These are phyloP conservation scores for Leiothrix lutea DNA, from an alignment of 2,113 vertebrate genomes.

Conservation along the genomic window DNA sequence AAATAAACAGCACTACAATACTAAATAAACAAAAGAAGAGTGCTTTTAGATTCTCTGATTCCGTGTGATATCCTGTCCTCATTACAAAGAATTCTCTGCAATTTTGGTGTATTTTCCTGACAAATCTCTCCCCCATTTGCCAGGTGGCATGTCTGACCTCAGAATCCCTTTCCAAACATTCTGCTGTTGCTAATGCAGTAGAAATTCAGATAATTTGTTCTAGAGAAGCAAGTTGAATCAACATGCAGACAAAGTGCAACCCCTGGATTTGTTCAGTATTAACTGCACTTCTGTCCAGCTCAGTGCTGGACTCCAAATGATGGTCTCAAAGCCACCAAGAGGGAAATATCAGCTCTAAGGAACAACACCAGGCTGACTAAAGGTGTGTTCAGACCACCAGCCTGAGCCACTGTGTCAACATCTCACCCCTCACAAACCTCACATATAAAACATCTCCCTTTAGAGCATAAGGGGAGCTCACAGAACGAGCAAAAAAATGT, in stretches of 20 bases:
- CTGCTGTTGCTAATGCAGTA: not conserved
- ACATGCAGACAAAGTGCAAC: not conserved
- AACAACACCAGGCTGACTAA: not conserved
- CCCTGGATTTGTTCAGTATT: conserved; percentile 14
- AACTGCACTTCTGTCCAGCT: not conserved
- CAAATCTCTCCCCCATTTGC: not conserved
- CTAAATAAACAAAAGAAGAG: not conserved
- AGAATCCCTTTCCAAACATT: conserved; percentile 19
- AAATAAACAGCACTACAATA: not conserved
- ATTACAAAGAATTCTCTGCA: not conserved
- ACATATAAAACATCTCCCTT: not conserved
- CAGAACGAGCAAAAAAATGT: not conserved
- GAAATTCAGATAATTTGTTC: not conserved
- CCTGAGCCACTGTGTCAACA: not conserved
- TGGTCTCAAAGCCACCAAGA: not conserved
- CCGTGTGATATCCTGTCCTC: not conserved
- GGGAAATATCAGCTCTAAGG: not conserved
- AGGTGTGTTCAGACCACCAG: not conserved
- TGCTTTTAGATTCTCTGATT: not conserved
- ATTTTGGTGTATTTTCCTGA: not conserved
- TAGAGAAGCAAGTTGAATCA: not conserved
- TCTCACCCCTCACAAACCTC: not conserved
- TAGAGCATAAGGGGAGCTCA: not conserved
- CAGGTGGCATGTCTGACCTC: not conserved
- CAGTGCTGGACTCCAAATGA: not conserved